A percentile compares a stretch with the other conserved stretches of the same genome.
phyloP scores from a whole-genome alignment of 1,140 invertebrate genomes.

The Pseudomyrmex flavicornis region DNA sequence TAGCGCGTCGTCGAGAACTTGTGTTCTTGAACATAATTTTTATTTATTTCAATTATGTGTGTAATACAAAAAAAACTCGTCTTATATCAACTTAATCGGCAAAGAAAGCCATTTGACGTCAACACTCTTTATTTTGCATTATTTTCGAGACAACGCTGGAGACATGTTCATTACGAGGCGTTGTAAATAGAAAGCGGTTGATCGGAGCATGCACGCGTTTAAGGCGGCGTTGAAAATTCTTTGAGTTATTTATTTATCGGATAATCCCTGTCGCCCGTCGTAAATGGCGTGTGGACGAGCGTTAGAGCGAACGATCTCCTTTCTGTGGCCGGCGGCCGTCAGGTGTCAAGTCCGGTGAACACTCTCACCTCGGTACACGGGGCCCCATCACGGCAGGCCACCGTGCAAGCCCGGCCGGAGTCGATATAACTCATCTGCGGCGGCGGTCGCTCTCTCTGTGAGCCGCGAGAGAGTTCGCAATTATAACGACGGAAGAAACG shows the following conservation, averaged over 20 bases:
- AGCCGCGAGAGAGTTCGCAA: slow-evolving; percentile 72
- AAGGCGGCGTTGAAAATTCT: no score
- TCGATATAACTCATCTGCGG: slow-evolving; percentile 76
- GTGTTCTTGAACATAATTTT: background rate
- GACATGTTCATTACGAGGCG: no score
- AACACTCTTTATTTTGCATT: no score
- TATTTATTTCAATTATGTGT: no score
- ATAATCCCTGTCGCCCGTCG: slow-evolving; percentile 43
- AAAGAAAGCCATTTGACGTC: no score
- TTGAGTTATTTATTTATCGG: slow-evolving; percentile 34
- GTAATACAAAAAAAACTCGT: no score
- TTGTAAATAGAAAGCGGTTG: no score
- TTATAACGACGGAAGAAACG: slow-evolving; percentile 78
- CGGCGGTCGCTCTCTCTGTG: slow-evolving; percentile 49
- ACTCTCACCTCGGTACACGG: slow-evolving; percentile 70
- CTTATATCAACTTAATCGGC: no score
- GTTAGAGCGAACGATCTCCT: slow-evolving; percentile 60
- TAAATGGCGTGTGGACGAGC: slow-evolving; percentile 34
- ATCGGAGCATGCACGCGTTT: no score
- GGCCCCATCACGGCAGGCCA: slow-evolving; percentile 67
- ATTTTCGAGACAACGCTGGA: no score
- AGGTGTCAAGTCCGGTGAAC: slow-evolving; percentile 74
- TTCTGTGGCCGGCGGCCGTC: slow-evolving; percentile 75
- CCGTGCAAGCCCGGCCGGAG: slow-evolving; percentile 70
- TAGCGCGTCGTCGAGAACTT: background rate